A percentile compares a stretch with the other conserved stretches of the same genome.
Evolutionary conservation across 2,113 vertebrate species (phyloP).

Genomic region (Laticauda laticaudata): DNA sequence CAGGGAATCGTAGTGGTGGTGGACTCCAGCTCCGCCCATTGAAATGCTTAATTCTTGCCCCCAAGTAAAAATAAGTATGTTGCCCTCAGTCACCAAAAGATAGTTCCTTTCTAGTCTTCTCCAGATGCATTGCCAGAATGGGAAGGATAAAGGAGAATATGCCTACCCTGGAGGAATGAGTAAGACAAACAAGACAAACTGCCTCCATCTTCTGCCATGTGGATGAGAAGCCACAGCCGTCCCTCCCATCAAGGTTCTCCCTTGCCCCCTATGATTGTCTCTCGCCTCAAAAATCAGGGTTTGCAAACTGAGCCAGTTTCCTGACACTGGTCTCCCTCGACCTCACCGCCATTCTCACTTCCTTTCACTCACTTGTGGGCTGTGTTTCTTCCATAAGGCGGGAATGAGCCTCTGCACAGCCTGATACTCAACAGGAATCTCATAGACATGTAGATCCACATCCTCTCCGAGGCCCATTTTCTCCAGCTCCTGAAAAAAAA

Average conservation of each 20-base stretch:
- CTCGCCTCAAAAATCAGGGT: not conserved
- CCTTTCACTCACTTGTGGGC: slow-evolving; percentile 79
- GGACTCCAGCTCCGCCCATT: not conserved
- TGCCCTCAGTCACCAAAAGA: not conserved
- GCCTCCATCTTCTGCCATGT: not conserved
- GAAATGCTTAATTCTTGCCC: not conserved
- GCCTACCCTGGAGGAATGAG: not conserved
- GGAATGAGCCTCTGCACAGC: slow-evolving; percentile 87
- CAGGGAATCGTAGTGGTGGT: not conserved
- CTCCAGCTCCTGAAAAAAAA: slow-evolving; percentile 79
- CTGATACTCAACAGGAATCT: slow-evolving; percentile 92
- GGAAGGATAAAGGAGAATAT: not conserved
- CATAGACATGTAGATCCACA: slow-evolving; percentile 83
- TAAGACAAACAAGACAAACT: not conserved
- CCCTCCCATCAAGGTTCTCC: not conserved
- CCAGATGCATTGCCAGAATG: not conserved
- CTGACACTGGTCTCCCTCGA: not conserved
- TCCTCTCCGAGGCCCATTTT: slow-evolving; percentile 81
- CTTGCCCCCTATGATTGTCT: not conserved
- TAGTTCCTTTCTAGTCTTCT: not conserved
- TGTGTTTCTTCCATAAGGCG: slow-evolving; percentile 84
- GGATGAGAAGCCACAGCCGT: not conserved
- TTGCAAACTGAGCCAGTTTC: not conserved
- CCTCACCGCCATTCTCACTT: not conserved
- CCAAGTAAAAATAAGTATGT: not conserved